phyloP scores from a whole-genome alignment of 2,888 invertebrate genomes.

The Mesoligia furuncula region DNA sequence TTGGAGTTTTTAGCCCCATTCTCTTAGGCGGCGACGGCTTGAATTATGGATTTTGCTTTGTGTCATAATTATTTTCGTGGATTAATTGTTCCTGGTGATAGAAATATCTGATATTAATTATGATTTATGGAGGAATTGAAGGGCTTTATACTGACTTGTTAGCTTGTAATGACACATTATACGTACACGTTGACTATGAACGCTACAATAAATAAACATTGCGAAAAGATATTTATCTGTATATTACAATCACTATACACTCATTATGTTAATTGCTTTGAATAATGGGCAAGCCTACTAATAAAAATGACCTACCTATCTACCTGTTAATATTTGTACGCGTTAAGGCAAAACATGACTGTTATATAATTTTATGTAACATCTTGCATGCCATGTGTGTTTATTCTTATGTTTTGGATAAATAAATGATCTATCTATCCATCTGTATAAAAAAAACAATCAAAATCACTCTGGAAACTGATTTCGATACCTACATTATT shows the following conservation, averaged over 20 bases:
- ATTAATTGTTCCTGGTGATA: slow-evolving; percentile 45
- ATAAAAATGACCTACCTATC: too few species aligned
- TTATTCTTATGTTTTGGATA: too few species aligned
- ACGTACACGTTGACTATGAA: neutral
- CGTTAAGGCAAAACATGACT: too few species aligned
- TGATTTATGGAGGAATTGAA: slow-evolving; percentile 10
- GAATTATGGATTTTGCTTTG: slow-evolving; percentile 58
- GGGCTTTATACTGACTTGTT: neutral
- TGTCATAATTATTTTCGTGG: slow-evolving; percentile 51
- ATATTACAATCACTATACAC: too few species aligned
- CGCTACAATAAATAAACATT: neutral
- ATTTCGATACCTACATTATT: neutral
- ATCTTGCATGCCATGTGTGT: too few species aligned
- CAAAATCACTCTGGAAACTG: neutral
- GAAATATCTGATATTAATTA: slow-evolving; percentile 18
- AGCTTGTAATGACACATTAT: neutral
- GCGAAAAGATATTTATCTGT: neutral
- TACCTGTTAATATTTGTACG: too few species aligned
- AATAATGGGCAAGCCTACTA: too few species aligned
- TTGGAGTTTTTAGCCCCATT: slow-evolving; percentile 64
- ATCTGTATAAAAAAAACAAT: neutral
- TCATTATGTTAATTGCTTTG: too few species aligned
- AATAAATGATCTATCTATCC: too few species aligned
- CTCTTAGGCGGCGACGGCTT: slow-evolving; percentile 31
- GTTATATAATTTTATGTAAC: too few species aligned